Evolutionary conservation across 2,797 vertebrate species (phyloP).

Genomic region (Adelosebastes latens): DNA sequence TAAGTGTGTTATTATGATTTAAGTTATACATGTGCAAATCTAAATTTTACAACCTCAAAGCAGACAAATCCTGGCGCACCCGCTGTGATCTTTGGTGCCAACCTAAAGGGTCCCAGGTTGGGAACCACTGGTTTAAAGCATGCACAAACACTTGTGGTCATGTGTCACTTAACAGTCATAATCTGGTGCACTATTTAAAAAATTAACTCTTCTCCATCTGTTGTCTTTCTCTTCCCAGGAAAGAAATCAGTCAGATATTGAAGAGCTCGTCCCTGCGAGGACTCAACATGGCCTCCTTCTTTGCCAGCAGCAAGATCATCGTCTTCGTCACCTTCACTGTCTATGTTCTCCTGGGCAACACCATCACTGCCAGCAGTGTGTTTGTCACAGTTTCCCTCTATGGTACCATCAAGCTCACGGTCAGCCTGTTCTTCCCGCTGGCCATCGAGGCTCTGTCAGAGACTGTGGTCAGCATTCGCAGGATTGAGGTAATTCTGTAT

Average conservation of each 20-base stretch:
- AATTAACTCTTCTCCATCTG: neutral
- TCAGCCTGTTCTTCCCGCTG: slow-evolving; percentile 92
- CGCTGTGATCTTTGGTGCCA: neutral
- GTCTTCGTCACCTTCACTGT: slow-evolving; percentile 90
- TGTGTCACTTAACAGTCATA: neutral
- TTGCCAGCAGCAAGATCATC: slow-evolving; percentile 91
- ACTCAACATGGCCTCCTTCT: slow-evolving; percentile 94
- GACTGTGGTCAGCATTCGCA: slow-evolving; percentile 86
- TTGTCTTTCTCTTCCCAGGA: slow-evolving; percentile 75
- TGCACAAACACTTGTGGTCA: neutral
- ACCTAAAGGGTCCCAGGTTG: too few relatives aligned
- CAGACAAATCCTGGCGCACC: neutral
- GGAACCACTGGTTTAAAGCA: too few relatives aligned
- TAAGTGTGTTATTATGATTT: neutral
- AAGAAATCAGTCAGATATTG: slow-evolving; percentile 90
- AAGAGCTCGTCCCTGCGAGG: slow-evolving; percentile 93
- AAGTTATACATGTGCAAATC: neutral
- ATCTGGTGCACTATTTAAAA: neutral
- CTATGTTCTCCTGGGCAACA: slow-evolving; percentile 87
- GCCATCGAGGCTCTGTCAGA: slow-evolving; percentile 91
- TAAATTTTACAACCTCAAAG: neutral
- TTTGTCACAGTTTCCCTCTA: slow-evolving; percentile 92
- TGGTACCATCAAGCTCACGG: slow-evolving; percentile 83
- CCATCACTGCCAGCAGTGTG: slow-evolving; percentile 88
- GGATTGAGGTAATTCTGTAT: slow-evolving; percentile 86